Evolutionary conservation across 2,888 invertebrate species (phyloP).

Genomic region (Ashinkailepas kermadecensis): DNA sequence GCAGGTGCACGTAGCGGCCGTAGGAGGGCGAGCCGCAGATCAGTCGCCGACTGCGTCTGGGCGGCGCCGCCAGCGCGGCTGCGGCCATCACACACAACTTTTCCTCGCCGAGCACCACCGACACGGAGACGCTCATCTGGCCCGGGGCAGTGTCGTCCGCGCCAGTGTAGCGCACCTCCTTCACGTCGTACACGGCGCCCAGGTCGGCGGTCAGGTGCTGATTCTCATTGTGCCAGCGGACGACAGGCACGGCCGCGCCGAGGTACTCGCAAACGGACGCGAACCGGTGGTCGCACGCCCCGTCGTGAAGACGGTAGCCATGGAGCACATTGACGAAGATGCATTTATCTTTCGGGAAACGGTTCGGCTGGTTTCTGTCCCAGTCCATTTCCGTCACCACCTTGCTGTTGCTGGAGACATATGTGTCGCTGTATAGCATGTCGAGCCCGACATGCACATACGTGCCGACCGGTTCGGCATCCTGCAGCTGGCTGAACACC

Average conservation of each 20-base stretch:
- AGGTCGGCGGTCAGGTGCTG: not conserved
- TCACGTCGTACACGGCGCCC: not conserved
- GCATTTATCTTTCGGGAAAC: not conserved
- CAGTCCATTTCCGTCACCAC: not conserved
- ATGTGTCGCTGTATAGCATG: not conserved
- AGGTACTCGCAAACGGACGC: not conserved
- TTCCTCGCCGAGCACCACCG: not conserved
- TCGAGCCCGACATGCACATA: not conserved
- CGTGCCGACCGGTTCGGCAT: not conserved
- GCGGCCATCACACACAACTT: not conserved
- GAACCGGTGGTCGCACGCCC: not conserved
- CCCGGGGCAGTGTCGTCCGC: not conserved
- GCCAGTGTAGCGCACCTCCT: not conserved
- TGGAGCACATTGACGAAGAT: not conserved
- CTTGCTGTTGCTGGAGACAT: not conserved
- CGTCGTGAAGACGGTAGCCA: not conserved
- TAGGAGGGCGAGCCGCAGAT: not conserved
- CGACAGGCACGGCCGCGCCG: not conserved
- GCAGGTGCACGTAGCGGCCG: conserved; percentile 5
- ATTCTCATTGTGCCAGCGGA: not conserved
- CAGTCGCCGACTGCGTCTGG: not conserved
- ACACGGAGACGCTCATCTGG: not conserved
- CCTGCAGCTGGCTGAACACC: not conserved
- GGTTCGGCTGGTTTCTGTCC: not conserved
- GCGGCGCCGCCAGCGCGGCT: not conserved